Conservation (phyloP, 2,113 vertebrate genomes). For the Macquaria ambigua region DNA sequence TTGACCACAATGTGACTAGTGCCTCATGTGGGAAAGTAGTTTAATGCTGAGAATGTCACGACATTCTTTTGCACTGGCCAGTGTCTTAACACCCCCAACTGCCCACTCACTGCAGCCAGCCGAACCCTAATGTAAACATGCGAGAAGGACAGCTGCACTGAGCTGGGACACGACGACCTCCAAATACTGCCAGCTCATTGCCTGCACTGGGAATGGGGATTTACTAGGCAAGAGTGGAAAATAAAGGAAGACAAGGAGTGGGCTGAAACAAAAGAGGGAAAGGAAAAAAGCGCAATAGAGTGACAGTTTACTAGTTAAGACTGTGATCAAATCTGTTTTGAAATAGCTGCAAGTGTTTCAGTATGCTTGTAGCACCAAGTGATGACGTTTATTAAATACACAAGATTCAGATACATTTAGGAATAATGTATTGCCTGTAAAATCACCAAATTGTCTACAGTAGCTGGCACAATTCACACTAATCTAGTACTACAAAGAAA, state of each 20-base stretch:
- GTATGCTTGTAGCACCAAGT: background rate
- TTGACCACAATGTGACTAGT: conserved; percentile 4
- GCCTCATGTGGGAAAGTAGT: conserved; percentile 21
- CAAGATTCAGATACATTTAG: background rate
- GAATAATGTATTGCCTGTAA: background rate
- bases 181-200: conserved; percentile 76
- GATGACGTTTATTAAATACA: background rate
- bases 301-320: background rate
- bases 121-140: conserved; percentile 77
- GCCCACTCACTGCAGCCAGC: conserved; percentile 67
- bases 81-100: conserved; percentile 63
- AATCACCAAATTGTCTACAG: background rate
- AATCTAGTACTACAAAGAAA: background rate
- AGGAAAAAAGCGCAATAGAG: conserved; percentile 14
- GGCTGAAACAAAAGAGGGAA: conserved; percentile 39
- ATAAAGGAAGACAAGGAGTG: conserved; percentile 20
- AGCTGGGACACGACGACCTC: conserved; percentile 76
- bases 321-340: background rate
- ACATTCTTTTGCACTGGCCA: conserved; percentile 37
- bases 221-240: conserved; percentile 59
- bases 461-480: background rate
- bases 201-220: conserved; percentile 55
- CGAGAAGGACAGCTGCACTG: conserved; percentile 77
- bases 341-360: background rate
- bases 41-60: conserved; percentile 34